Evolutionary conservation across 2,888 invertebrate species (phyloP).

Genomic region (Chironomus riparius): DNA sequence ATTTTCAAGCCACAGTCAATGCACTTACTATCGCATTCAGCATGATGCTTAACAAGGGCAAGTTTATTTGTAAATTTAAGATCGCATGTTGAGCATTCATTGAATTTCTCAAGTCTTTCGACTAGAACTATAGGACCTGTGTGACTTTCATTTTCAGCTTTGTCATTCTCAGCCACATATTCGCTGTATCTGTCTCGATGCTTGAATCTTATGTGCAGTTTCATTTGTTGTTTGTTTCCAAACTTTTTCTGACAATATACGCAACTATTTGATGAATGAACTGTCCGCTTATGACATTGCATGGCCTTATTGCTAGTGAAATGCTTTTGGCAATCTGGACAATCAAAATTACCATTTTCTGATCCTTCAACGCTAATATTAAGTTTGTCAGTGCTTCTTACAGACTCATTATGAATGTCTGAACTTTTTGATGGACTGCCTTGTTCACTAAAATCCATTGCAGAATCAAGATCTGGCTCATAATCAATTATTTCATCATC

Average conservation of each 20-base stretch:
- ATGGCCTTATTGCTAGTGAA: too few species aligned
- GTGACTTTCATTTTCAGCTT: neutral
- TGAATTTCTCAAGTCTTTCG: neutral
- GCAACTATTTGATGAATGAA: neutral
- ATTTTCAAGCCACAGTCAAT: constrained; percentile 4
- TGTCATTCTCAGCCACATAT: neutral
- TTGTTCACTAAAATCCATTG: neutral
- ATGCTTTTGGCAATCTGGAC: too few species aligned
- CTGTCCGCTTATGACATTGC: neutral
- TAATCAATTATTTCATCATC: neutral
- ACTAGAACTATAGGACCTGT: neutral
- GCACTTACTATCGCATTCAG: constrained; percentile 6
- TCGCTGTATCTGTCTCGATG: constrained; percentile 4
- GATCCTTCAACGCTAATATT: too few species aligned
- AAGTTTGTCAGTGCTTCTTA: too few species aligned
- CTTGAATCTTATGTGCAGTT: neutral
- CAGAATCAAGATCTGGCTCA: neutral
- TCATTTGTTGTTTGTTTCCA: neutral
- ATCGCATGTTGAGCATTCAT: neutral
- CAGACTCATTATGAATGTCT: too few species aligned
- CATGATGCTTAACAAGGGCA: neutral
- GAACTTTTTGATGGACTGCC: too few species aligned
- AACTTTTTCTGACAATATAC: neutral
- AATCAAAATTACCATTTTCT: too few species aligned
- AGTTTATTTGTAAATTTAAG: neutral